These are phyloP conservation scores for Patiria pectinifera DNA, from an alignment of 53 echinoderm and acorn worm species.

Conservation along the genomic window DNA sequence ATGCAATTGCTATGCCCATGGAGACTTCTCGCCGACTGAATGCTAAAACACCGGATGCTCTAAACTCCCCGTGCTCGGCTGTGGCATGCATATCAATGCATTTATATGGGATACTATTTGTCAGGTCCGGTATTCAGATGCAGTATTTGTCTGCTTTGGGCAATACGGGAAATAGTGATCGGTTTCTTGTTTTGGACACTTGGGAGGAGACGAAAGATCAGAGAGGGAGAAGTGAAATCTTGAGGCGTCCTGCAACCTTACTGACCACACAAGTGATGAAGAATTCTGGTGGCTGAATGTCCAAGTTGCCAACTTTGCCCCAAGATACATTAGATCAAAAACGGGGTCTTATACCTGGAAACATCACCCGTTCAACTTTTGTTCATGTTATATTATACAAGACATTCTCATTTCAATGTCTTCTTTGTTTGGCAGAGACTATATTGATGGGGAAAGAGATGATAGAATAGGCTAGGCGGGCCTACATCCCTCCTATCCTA, in stretches of 20 bases:
- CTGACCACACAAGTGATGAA: background rate
- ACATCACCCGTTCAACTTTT: too few species aligned
- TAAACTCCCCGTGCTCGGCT: background rate
- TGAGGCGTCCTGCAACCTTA: background rate
- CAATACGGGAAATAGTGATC: background rate
- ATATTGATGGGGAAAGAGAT: too few species aligned
- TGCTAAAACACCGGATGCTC: background rate
- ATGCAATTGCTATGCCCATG: slow-evolving; percentile 61
- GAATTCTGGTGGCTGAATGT: background rate
- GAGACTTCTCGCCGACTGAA: slow-evolving; percentile 38
- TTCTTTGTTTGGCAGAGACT: too few species aligned
- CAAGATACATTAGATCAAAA: too few species aligned
- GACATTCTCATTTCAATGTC: too few species aligned
- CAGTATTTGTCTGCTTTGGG: background rate
- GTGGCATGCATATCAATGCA: slow-evolving; percentile 30
- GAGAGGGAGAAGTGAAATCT: background rate
- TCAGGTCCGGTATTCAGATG: background rate
- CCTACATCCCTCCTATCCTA: too few species aligned
- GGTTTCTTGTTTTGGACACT: background rate
- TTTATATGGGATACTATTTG: background rate
- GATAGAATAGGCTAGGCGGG: too few species aligned
- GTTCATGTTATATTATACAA: too few species aligned
- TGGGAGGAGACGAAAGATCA: background rate
- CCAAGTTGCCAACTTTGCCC: too few species aligned
- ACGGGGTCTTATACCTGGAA: too few species aligned